Percentiles rank a stretch among this genome's conserved stretches.
These are phyloP conservation scores for Strix aluco DNA, from an alignment of 2,113 vertebrate species.

Conservation along the genomic window DNA sequence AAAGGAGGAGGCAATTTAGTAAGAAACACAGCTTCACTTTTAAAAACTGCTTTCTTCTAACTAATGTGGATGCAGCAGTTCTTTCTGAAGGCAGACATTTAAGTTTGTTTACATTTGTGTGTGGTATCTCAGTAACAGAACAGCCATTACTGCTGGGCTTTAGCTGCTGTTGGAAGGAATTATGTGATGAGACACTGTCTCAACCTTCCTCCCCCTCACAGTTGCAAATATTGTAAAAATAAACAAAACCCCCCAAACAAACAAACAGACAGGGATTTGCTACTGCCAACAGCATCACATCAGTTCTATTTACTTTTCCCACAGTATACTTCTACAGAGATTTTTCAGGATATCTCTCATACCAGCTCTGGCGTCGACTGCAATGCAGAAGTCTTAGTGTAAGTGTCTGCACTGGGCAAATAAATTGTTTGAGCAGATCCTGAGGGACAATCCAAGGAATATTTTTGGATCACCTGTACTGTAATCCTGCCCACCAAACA, in stretches of 20 bases:
- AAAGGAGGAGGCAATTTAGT: background rate
- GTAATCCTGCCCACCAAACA: background rate
- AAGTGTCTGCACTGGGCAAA: background rate
- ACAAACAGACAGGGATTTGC: background rate
- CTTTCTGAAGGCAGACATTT: background rate
- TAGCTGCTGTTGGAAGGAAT: constrained; percentile 8
- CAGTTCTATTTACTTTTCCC: constrained; percentile 6
- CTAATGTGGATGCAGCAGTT: background rate
- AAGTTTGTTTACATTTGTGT: background rate
- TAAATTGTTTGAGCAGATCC: background rate
- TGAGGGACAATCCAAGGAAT: background rate
- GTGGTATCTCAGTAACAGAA: constrained; percentile 23
- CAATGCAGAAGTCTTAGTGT: fast-evolving
- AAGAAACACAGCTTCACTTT: constrained; percentile 11
- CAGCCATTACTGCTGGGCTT: background rate
- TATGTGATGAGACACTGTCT: background rate
- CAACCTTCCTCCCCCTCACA: background rate
- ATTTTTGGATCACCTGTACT: background rate
- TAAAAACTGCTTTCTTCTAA: background rate
- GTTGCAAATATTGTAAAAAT: constrained; percentile 24
- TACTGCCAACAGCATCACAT: background rate
- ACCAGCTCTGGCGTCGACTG: background rate
- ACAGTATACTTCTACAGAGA: background rate
- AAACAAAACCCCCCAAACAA: background rate
- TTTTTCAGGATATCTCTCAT: constrained; percentile 1